Percentiles rank a stretch among this genome's conserved stretches.
Conservation (phyloP, 2,797 vertebrate genomes). For the Mastacembelus armatus region DNA sequence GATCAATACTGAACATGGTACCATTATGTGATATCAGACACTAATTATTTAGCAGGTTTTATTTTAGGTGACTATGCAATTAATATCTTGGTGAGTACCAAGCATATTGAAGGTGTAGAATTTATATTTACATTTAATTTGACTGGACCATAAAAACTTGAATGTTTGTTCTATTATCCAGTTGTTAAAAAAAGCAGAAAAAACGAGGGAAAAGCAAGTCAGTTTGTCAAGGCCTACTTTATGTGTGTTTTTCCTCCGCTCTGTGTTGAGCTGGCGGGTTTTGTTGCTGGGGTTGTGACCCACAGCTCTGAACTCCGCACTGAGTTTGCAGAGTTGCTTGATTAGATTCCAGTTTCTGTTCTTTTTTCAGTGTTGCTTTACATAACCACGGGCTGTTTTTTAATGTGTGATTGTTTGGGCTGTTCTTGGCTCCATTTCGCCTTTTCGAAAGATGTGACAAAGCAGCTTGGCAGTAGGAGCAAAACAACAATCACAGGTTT, state of each 20-base stretch:
- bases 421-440: constrained; percentile 17
- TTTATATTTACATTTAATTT: no score
- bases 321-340: constrained; percentile 19
- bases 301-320: constrained; percentile 25
- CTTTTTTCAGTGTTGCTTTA: constrained; percentile 18
- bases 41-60: no score
- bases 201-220: no score
- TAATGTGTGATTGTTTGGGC: constrained; percentile 1
- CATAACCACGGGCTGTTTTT: constrained; percentile 29
- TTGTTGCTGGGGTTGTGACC: constrained; percentile 33
- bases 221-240: no score
- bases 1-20: no score
- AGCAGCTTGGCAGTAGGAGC: constrained; percentile 7
- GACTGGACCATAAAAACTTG: no score
- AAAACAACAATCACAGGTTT: constrained; percentile 12
- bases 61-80: no score
- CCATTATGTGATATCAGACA: no score
- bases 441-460: constrained; percentile 13
- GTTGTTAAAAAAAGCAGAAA: no score
- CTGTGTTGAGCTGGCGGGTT: constrained; percentile 1
- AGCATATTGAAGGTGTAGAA: no score
- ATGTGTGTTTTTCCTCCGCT: neutral
- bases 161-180: no score
- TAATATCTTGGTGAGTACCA: no score
- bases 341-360: constrained; percentile 22